Evolutionary conservation across 2,113 vertebrate genomes (phyloP), one percentile per base, ranked within the genome.

Genomic region (Probosciger aterrimus): DNA sequence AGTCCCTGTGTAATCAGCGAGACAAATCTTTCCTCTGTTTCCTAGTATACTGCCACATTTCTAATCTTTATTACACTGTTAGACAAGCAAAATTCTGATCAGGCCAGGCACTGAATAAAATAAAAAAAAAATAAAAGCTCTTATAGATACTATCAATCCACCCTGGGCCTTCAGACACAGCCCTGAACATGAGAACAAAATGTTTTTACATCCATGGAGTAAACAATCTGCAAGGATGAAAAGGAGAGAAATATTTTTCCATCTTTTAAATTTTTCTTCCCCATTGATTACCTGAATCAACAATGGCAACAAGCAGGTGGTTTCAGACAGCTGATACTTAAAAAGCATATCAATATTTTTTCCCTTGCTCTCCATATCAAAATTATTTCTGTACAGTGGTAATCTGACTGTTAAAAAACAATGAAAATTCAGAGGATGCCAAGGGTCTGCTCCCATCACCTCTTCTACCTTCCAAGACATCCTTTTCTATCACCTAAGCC

Each of bases 1-100:
- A 31, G 22, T 3, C 55, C 16, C 55, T 41, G 12, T 11, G 4
- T 37, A 75, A 76, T 8, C 14, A 68, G 31, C 0, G 0, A 49
- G 27, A 86, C 46, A 90, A 60, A 9, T 17, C 1, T 44, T 79
- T 35, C n/a, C 11, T 62, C 37, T 6, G 9, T 46, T 84, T 90
- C 17, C 24, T 69, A 81, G 22, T 22, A 52, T 2, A 31, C 7
- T 17, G 12, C 15, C 11, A 2, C 44, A 60, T 65, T 93, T 79
- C 65, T 65, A 11, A 23, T 35, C 11, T 59, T 64, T 68, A 59
- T 64, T 90, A 65, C 7, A n/a, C 15, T 33, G 52, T 25, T 69
- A 25, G 37, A 76, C 44, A 79, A 44, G 19, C 20, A 93, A 82
- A 73, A 82, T 71, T 76, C 44, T 50, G 3, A 73, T 73, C 28